Conservation (phyloP, 2,113 vertebrate species). For the Climacteris rufus region DNA sequence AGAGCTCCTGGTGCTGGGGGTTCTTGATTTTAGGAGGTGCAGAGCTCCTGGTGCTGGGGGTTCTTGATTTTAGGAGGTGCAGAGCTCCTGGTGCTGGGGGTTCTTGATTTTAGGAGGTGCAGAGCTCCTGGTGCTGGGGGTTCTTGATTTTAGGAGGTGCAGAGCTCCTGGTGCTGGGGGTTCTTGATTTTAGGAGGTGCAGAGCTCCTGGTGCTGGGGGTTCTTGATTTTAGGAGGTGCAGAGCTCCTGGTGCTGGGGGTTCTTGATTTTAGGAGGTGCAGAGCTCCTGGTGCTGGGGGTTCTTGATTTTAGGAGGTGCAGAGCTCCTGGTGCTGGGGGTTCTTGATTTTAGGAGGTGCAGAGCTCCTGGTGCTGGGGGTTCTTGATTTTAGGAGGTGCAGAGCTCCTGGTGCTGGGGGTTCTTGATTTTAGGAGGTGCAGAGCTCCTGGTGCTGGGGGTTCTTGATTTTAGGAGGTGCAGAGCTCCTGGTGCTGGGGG, state of each 20-base stretch:
- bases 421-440: not conserved
- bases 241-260: not conserved
- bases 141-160: too few relatives aligned
- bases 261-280: not conserved
- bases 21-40: too few relatives aligned
- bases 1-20: not conserved
- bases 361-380: too few relatives aligned
- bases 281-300: too few relatives aligned
- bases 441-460: too few relatives aligned
- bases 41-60: not conserved
- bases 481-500: too few relatives aligned
- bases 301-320: not conserved
- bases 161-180: not conserved
- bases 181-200: too few relatives aligned
- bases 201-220: not conserved
- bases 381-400: not conserved
- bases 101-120: too few relatives aligned
- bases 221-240: too few relatives aligned
- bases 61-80: too few relatives aligned
- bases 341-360: not conserved
- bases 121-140: not conserved
- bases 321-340: too few relatives aligned
- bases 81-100: not conserved
- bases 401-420: too few relatives aligned
- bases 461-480: not conserved